A percentile compares a stretch with the other conserved stretches of the same genome.
Evolutionary conservation across 2,113 vertebrate genomes (phyloP).

Genomic region (Chiloscyllium plagiosum): DNA sequence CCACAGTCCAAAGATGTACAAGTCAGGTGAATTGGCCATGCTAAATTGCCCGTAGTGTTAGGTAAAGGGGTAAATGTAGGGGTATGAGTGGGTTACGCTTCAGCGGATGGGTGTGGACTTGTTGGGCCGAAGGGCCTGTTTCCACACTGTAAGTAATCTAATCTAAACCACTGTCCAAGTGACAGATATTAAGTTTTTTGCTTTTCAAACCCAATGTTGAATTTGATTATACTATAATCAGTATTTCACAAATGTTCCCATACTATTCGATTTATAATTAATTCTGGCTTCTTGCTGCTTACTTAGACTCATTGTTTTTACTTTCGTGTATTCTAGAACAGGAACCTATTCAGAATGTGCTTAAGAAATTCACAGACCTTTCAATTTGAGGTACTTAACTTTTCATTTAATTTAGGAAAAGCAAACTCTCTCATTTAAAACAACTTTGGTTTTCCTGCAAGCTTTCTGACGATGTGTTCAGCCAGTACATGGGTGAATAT

Average conservation of each 20-base stretch:
- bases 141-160: too few species aligned
- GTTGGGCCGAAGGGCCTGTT: too few species aligned
- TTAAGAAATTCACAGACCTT: not conserved
- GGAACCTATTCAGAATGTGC: not conserved
- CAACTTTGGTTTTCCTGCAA: not conserved
- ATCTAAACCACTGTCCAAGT: not conserved
- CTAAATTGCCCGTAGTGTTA: too few species aligned
- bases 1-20: too few species aligned
- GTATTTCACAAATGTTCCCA: not conserved
- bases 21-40: too few species aligned
- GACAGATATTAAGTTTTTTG: not conserved
- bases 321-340: not conserved
- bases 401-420: not conserved
- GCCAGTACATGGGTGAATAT: not conserved
- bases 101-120: too few species aligned
- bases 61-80: too few species aligned
- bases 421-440: not conserved
- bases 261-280: not conserved
- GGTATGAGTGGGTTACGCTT: too few species aligned
- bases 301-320: not conserved
- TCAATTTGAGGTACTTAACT: not conserved
- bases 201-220: not conserved
- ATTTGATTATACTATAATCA: too few species aligned
- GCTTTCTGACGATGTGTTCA: not conserved
- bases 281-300: not conserved